A percentile compares a stretch with the other conserved stretches of the same genome.
Conservation (phyloP, 2,797 vertebrate species). For the Acanthornis magna region DNA sequence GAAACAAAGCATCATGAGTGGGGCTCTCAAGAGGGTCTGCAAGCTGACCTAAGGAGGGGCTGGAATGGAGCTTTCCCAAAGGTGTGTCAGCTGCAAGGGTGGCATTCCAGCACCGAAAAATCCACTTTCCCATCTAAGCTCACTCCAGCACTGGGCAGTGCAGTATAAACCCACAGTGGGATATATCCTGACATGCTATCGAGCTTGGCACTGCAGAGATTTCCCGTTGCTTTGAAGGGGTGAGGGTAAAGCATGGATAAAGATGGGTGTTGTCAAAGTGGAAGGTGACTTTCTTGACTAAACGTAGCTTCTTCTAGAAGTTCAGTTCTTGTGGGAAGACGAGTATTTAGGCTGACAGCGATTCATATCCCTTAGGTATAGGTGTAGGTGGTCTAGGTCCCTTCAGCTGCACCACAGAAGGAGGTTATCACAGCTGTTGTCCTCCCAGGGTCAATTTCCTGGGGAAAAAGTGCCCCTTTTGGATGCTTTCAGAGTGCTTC, state of each 20-base stretch:
- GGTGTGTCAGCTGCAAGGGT: neutral
- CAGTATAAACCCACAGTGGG: neutral
- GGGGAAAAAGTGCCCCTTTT: neutral
- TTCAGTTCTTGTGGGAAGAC: neutral
- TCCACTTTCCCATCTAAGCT: neutral
- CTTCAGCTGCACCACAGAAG: neutral
- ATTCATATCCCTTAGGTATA: neutral
- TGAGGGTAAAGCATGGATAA: neutral
- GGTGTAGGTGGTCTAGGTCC: neutral
- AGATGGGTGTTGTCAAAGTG: neutral
- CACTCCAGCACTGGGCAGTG: neutral
- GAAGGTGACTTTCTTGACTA: neutral
- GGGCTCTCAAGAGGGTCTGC: neutral
- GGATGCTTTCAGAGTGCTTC: neutral
- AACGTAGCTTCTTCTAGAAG: neutral
- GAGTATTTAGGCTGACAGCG: neutral
- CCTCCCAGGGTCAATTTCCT: neutral
- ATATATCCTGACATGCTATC: neutral
- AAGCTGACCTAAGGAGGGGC: neutral
- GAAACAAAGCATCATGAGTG: fast-evolving
- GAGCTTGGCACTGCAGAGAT: neutral
- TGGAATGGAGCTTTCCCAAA: neutral
- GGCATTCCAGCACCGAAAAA: neutral
- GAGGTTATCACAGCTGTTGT: neutral
- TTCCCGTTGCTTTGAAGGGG: neutral